These are phyloP conservation scores for Dynastes tityus DNA, from an alignment of 2,888 invertebrate species.

Conservation along the genomic window DNA sequence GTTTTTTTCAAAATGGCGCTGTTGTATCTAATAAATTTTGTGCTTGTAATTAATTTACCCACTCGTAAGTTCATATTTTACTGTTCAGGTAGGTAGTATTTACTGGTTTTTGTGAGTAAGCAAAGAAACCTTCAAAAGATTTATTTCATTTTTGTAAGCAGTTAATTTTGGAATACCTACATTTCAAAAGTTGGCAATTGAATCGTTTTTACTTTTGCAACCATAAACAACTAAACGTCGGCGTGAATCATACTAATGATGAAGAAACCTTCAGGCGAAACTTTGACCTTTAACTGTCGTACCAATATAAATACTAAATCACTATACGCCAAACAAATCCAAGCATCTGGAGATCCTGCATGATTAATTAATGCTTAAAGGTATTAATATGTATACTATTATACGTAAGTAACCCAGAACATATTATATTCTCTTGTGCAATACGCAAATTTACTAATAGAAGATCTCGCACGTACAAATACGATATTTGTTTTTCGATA, in stretches of 20 bases:
- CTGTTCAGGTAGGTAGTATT: no score
- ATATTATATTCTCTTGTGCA: constrained; percentile 51
- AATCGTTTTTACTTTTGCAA: constrained; percentile 30
- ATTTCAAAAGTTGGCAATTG: constrained; percentile 30
- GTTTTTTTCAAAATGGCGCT: no score
- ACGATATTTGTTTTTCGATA: constrained; percentile 35
- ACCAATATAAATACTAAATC: constrained; percentile 22
- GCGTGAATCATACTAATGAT: constrained; percentile 7
- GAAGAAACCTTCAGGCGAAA: neutral
- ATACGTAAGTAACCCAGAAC: constrained; percentile 59
- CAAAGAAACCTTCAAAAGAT: neutral
- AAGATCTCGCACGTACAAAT: constrained; percentile 11
- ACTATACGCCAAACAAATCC: constrained; percentile 1
- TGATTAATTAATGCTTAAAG: constrained; percentile 24
- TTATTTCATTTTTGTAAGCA: constrained; percentile 15
- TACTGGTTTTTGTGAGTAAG: no score
- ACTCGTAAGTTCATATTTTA: no score
- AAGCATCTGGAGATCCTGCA: constrained; percentile 4
- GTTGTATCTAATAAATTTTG: no score
- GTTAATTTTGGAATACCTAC: constrained; percentile 6
- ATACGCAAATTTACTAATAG: constrained; percentile 39
- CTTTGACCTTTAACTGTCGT: constrained; percentile 23
- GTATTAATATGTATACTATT: neutral
- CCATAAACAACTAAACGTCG: constrained; percentile 9
- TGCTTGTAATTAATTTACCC: no score